A percentile compares a stretch with the other conserved stretches of the same genome.
Evolutionary conservation across 2,113 vertebrate genomes (phyloP).

Genomic region (human): DNA sequence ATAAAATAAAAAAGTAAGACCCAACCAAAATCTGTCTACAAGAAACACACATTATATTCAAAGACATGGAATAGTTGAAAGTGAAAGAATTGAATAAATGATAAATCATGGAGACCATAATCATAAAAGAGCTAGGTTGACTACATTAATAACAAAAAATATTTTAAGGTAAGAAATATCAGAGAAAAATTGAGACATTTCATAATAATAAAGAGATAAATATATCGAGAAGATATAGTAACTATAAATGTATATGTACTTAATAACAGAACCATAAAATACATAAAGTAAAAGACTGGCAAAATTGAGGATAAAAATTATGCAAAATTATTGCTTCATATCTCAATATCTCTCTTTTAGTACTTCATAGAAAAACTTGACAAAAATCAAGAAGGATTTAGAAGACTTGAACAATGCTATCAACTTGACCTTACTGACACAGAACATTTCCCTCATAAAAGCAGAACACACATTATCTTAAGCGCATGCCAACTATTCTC

Average conservation of each 20-base stretch:
- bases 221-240: not conserved
- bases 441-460: not conserved
- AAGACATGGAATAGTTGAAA: not conserved
- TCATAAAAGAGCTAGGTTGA: not conserved
- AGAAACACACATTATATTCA: not conserved
- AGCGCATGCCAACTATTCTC: not conserved
- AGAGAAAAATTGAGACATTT: not conserved
- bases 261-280: not conserved
- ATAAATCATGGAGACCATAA: not conserved
- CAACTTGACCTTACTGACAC: not conserved
- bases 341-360: not conserved
- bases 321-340: not conserved
- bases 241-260: not conserved
- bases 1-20: not conserved
- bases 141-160: not conserved
- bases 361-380: not conserved
- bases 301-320: not conserved
- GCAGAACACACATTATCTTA: not conserved
- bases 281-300: not conserved
- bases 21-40: not conserved
- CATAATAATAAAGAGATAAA: not conserved
- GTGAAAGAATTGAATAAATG: not conserved
- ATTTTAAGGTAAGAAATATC: not conserved
- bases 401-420: not conserved
- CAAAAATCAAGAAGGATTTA: not conserved